Evolutionary conservation across 2,888 invertebrate genomes (phyloP), one percentile per base, ranked within the genome.

Genomic region (Mythimna albipuncta): DNA sequence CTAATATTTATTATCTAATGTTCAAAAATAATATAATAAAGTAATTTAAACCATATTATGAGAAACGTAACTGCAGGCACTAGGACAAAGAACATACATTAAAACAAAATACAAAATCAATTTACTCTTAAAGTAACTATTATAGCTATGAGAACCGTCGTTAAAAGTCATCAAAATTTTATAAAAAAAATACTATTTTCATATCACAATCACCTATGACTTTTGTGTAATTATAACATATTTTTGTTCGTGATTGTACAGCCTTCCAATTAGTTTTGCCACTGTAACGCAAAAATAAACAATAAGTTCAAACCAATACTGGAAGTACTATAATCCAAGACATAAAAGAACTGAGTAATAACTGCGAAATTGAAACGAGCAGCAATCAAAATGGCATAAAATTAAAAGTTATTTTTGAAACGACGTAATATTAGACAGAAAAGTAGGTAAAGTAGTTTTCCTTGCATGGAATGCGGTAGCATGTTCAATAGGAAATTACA

Each of bases 311-410:
- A 1, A 26, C 10, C 52, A 19, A 21, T 74, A 52, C 52, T 54
- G 2, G 4, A 16, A 21, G 21, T 9, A 35, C 44, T 16, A 58
- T 64, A 64, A 72, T 44, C 26, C 26, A 44, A 64, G 26, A 19
- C 1, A 13, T 13, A 32, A 52, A 64, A 52, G 1, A 35, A 54
- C 11, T 41, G 52, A 52, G 26, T 44, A 59, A 47, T 54, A 59
- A 61, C 66, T 19, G 7, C 0, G 7, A 38, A 75, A 54, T 66
- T 32, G 19, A 21, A 74, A 19, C 38, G 19, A 61, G 10, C 35
- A 16, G 41, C 57, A 41, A 72, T 73, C 50, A 72, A 73, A 72
- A 35, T 7, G 16, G 7, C 11, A 38, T 61, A 35, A 21, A 72
- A 57, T n/a, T 11, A 6, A 61, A 52, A 19, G 11, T 47, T 19